Conservation (phyloP, 2,113 vertebrate genomes). For the Pangasianodon gigas region DNA sequence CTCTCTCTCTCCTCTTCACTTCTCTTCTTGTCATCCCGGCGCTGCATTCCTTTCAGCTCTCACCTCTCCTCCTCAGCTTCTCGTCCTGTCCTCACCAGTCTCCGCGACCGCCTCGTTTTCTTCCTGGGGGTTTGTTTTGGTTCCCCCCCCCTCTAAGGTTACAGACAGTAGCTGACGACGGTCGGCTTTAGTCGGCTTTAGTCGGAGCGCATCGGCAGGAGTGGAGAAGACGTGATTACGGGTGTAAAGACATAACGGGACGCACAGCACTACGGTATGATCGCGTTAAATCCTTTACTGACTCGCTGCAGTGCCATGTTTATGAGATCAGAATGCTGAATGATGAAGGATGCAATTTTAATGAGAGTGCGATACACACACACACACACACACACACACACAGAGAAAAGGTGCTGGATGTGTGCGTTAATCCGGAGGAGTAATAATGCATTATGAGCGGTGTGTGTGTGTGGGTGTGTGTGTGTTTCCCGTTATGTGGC, state of each 20-base stretch:
- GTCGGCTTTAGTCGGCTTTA: slow-evolving; percentile 56
- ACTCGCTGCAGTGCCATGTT: not conserved
- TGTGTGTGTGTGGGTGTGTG: slow-evolving; percentile 5
- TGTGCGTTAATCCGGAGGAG: not conserved
- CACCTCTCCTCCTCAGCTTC: slow-evolving; percentile 11
- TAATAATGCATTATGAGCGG: not conserved
- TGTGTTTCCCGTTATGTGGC: slow-evolving; percentile 63
- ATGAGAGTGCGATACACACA: not conserved
- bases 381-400: not conserved
- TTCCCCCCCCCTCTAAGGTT: slow-evolving; percentile 53
- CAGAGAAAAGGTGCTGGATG: not conserved
- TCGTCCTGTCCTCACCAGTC: not conserved
- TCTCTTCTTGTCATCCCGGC: slow-evolving; percentile 1
- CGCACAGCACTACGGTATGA: slow-evolving; percentile 17
- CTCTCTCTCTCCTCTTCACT: not conserved
- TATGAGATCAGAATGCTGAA: not conserved
- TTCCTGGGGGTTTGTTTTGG: not conserved
- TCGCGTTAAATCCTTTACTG: not conserved
- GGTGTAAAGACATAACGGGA: slow-evolving; percentile 56
- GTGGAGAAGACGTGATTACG: slow-evolving; percentile 22
- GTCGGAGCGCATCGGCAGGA: slow-evolving; percentile 45
- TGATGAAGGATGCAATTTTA: not conserved
- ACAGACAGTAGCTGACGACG: slow-evolving; percentile 62
- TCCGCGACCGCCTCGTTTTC: not conserved
- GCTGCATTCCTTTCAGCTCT: slow-evolving; percentile 46